These are phyloP conservation scores for Symphodus melops DNA, from an alignment of 2,113 vertebrate genomes.

Conservation along the genomic window DNA sequence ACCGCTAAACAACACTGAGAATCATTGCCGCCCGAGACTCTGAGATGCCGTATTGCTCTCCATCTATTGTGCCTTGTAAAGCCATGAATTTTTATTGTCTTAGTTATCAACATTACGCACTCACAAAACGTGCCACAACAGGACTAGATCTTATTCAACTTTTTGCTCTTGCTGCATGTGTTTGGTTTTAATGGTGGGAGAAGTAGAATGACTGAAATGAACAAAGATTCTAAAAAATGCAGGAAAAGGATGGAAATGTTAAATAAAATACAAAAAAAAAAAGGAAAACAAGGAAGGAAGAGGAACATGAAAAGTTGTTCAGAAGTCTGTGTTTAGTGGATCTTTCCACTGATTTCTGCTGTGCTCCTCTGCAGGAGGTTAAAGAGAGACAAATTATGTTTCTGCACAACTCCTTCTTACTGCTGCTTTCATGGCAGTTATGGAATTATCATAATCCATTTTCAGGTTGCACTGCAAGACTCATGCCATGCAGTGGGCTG, in stretches of 20 bases:
- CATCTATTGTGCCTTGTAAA: conserved; percentile 60
- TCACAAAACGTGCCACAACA: conserved; percentile 46
- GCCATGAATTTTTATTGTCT: conserved; percentile 47
- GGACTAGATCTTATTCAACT: conserved; percentile 49
- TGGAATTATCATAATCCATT: conserved; percentile 76
- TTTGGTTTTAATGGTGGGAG: conserved; percentile 9
- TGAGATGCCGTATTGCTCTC: conserved; percentile 48
- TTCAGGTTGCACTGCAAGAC: conserved; percentile 63
- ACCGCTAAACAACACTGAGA: too few relatives aligned
- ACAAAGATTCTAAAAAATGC: background rate
- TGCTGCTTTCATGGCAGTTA: conserved; percentile 46
- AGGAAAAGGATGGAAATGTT: background rate
- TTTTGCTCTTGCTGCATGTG: background rate
- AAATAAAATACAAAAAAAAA: conserved; percentile 27
- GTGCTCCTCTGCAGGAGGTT: conserved; percentile 56
- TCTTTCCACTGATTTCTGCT: conserved; percentile 36
- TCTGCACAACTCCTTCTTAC: conserved; percentile 28
- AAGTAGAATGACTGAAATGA: conserved; percentile 1
- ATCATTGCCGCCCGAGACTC: too few relatives aligned
- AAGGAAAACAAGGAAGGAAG: conserved; percentile 18
- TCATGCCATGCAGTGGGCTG: conserved; percentile 49
- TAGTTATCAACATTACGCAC: conserved; percentile 50
- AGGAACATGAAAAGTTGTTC: conserved; percentile 32
- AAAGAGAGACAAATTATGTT: conserved; percentile 46
- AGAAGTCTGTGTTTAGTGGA: conserved; percentile 39